Evolutionary conservation across 1,140 invertebrate species (phyloP).

Genomic region (Cotesia chilonis): DNA sequence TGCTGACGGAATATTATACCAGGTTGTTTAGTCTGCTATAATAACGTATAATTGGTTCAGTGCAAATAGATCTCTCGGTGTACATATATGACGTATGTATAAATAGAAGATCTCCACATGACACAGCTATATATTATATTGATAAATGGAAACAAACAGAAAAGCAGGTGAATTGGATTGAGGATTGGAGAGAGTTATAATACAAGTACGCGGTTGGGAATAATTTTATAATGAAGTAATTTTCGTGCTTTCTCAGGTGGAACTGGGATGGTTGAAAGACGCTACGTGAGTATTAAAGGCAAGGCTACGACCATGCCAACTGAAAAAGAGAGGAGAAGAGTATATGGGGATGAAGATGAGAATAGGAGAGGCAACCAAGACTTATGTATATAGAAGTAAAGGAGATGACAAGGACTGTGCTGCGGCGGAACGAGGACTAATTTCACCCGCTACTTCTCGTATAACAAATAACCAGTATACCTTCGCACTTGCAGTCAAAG

Average conservation of each 20-base stretch:
- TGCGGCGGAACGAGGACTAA: conserved; percentile 50
- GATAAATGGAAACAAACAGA: conserved; percentile 2
- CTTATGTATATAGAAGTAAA: not conserved
- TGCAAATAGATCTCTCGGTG: no score
- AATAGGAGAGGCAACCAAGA: not conserved
- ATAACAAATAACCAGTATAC: conserved; percentile 49
- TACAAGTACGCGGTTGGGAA: conserved; percentile 32
- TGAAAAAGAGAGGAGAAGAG: conserved; percentile 22
- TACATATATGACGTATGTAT: no score
- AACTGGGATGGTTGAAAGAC: conserved; percentile 45
- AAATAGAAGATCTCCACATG: no score
- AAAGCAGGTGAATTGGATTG: conserved; percentile 8
- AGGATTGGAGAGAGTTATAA: conserved; percentile 28
- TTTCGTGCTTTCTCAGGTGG: conserved; percentile 53
- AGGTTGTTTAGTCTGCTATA: no score
- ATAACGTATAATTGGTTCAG: no score
- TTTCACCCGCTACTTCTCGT: conserved; percentile 54
- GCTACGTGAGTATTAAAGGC: conserved; percentile 23
- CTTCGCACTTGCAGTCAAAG: conserved; percentile 1
- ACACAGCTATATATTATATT: conserved; percentile 12
- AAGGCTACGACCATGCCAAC: not conserved
- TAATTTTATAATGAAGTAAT: conserved; percentile 57
- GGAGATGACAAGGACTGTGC: conserved; percentile 20
- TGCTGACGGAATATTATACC: no score
- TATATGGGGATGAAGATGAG: conserved; percentile 29